phyloP scores from a whole-genome alignment of 2,888 invertebrate species.

The Poecilobothrus nobilitatus region DNA sequence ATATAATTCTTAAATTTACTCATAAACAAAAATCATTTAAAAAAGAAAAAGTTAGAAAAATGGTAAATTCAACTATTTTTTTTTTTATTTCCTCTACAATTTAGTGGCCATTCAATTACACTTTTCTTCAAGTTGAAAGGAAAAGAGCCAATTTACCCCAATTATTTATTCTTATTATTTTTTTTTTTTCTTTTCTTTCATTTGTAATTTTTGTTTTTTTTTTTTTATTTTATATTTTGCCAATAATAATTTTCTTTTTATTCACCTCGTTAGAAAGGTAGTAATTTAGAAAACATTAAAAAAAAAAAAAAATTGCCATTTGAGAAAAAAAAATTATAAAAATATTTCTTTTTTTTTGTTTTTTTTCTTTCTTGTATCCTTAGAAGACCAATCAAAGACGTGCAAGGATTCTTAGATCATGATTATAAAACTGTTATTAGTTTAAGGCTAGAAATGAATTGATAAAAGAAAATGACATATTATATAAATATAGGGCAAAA shows the following conservation, averaged over 20 bases:
- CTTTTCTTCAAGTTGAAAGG: slow-evolving; percentile 25
- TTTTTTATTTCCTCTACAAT: slow-evolving; percentile 16
- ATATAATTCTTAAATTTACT: too few relatives aligned
- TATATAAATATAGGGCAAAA: too few relatives aligned
- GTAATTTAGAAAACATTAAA: neutral
- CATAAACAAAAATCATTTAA: too few relatives aligned
- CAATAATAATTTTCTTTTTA: slow-evolving; percentile 7
- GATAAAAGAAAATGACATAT: neutral
- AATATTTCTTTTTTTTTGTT: slow-evolving; percentile 20
- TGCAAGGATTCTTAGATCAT: slow-evolving; percentile 25
- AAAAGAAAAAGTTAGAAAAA: neutral
- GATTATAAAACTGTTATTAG: neutral
- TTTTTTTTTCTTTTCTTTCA: neutral
- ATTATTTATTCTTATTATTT: slow-evolving; percentile 12
- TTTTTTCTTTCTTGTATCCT: slow-evolving; percentile 14
- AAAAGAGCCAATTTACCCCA: slow-evolving; percentile 26
- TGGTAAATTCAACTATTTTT: neutral
- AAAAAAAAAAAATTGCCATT: slow-evolving; percentile 17
- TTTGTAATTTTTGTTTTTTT: neutral
- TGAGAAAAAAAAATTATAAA: slow-evolving; percentile 26
- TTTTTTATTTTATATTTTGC: neutral
- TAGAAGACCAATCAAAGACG: slow-evolving; percentile 38
- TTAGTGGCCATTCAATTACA: slow-evolving; percentile 28
- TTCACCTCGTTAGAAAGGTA: slow-evolving; percentile 16
- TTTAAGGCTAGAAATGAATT: slow-evolving; percentile 12